phyloP scores from a whole-genome alignment of 2,113 vertebrate genomes.

The Neolamprologus ventralis region DNA sequence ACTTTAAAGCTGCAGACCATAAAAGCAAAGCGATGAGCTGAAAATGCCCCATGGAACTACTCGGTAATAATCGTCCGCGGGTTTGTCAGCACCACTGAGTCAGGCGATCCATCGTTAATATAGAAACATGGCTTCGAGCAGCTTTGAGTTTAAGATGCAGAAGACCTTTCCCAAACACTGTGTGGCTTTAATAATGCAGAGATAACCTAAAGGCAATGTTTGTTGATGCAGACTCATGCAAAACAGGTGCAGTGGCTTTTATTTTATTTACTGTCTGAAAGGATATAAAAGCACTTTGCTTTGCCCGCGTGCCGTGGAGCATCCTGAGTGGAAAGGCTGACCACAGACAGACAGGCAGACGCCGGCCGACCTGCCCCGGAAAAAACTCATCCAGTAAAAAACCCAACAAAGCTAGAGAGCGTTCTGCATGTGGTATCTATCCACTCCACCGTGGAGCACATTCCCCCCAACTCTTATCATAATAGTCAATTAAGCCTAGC shows the following conservation, averaged over 20 bases:
- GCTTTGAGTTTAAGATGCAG: background rate
- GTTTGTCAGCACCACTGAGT: background rate
- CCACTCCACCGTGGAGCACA: background rate
- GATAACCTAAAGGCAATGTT: background rate
- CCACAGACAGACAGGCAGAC: background rate
- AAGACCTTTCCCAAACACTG: background rate
- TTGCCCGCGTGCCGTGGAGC: background rate
- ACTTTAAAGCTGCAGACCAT: background rate
- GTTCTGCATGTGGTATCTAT: constrained; percentile 13
- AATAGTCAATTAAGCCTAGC: constrained; percentile 62
- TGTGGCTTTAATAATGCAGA: background rate
- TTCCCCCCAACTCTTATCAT: constrained; percentile 29
- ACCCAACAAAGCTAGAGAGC: background rate
- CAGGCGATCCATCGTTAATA: background rate
- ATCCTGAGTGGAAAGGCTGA: background rate
- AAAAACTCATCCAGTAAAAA: background rate
- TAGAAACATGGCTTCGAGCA: background rate
- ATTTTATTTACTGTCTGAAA: background rate
- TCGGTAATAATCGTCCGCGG: background rate
- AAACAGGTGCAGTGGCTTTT: background rate
- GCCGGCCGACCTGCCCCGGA: background rate
- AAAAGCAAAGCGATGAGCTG: background rate
- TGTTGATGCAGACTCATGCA: background rate
- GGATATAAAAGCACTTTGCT: background rate
- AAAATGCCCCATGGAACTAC: background rate